phyloP scores from a whole-genome alignment of 2,113 vertebrate genomes.

The Lethenteron reissneri region DNA sequence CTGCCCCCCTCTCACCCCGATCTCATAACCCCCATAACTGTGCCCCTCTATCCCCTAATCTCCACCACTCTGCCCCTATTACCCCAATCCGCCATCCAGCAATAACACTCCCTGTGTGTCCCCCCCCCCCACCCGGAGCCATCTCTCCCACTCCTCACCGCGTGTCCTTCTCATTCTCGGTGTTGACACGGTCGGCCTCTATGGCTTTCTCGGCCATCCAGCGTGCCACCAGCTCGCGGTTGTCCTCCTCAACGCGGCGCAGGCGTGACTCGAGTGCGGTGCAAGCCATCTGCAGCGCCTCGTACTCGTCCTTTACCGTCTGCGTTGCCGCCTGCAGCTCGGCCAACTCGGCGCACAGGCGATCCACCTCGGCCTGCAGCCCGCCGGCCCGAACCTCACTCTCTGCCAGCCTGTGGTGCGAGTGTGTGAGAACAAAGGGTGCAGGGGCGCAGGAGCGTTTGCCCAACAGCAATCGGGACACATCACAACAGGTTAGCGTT shows the following conservation, averaged over 20 bases:
- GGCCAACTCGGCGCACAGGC: slow-evolving; percentile 43
- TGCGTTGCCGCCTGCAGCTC: slow-evolving; percentile 78
- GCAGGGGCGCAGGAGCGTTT: background rate
- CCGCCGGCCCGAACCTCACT: slow-evolving; percentile 47
- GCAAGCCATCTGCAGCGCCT: slow-evolving; percentile 92
- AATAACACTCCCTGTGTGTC: too few relatives aligned
- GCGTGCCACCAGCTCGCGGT: slow-evolving; percentile 78
- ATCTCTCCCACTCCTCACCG: slow-evolving; percentile 24
- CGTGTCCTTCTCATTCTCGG: slow-evolving; percentile 86
- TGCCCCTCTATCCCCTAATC: too few relatives aligned
- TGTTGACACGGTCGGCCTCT: slow-evolving; percentile 80
- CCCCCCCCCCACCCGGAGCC: too few relatives aligned
- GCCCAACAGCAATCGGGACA: background rate
- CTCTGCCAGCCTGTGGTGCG: slow-evolving; percentile 45
- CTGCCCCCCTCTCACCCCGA: too few relatives aligned
- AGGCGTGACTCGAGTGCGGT: slow-evolving; percentile 80
- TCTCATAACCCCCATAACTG: too few relatives aligned
- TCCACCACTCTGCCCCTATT: too few relatives aligned
- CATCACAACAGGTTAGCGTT: background rate
- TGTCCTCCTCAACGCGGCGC: slow-evolving; percentile 70
- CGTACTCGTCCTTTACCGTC: slow-evolving; percentile 86
- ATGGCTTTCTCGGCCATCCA: slow-evolving; percentile 99
- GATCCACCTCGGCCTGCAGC: slow-evolving; percentile 57
- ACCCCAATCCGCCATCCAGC: too few relatives aligned
- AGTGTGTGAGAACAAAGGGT: background rate